Conservation (phyloP, 1,140 invertebrate species). For the Cotesia glomerata region DNA sequence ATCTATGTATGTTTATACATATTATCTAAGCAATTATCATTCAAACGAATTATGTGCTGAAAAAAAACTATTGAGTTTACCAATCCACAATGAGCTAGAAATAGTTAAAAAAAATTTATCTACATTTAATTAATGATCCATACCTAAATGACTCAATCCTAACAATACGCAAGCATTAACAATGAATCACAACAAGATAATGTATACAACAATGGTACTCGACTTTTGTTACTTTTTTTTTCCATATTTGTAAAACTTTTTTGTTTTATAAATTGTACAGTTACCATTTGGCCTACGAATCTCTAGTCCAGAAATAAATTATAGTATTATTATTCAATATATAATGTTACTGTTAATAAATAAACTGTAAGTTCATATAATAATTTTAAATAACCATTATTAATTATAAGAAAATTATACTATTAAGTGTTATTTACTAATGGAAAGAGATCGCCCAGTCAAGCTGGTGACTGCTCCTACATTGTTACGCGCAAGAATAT, state of each 20-base stretch:
- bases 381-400: background rate
- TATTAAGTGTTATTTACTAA: conserved; percentile 2
- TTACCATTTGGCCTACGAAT: conserved; percentile 58
- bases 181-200: conserved; percentile 65
- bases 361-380: background rate
- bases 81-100: conserved; percentile 52
- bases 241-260: conserved; percentile 3
- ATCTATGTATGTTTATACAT: conserved; percentile 3
- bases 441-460: conserved; percentile 55
- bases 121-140: conserved; percentile 63
- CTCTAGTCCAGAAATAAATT: conserved; percentile 40
- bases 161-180: conserved; percentile 66
- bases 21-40: conserved; percentile 49
- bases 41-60: conserved; percentile 56
- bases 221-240: conserved; percentile 25
- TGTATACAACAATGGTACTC: conserved; percentile 63
- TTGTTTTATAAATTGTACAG: conserved; percentile 44
- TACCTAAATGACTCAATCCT: conserved; percentile 66
- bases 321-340: background rate
- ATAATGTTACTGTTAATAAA: background rate
- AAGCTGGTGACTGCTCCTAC: conserved; percentile 53
- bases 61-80: conserved; percentile 58
- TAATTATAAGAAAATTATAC: conserved; percentile 1
- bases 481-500: conserved; percentile 56
- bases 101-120: conserved; percentile 58